Evolutionary conservation across 1,140 invertebrate genomes (phyloP).

Genomic region (Drosophila kohkoa): DNA sequence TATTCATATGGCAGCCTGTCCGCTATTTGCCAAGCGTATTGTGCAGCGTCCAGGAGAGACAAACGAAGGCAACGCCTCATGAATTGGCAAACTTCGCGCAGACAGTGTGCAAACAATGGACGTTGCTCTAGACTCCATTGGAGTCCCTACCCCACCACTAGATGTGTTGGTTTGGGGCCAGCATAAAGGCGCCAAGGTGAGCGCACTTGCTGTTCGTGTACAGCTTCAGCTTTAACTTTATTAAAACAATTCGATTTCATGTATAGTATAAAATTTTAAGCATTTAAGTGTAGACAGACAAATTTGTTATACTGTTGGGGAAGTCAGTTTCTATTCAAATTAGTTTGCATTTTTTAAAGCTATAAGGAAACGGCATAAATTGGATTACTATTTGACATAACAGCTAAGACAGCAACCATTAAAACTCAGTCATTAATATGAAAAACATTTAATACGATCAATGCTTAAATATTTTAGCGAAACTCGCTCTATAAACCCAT

Average conservation of each 20-base stretch:
- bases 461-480: too few relatives aligned
- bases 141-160: too few relatives aligned
- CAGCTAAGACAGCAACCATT: too few relatives aligned
- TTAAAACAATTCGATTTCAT: background rate
- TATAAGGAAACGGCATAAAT: too few relatives aligned
- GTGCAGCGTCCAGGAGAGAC: conserved; percentile 32
- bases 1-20: conserved; percentile 45
- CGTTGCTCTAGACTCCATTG: conserved; percentile 16
- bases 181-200: background rate
- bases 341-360: too few relatives aligned
- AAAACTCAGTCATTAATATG: too few relatives aligned
- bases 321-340: too few relatives aligned
- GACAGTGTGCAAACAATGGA: conserved; percentile 80
- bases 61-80: conserved; percentile 53
- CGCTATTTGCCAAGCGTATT: conserved; percentile 81
- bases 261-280: background rate
- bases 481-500: too few relatives aligned
- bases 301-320: too few relatives aligned
- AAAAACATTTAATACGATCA: too few relatives aligned
- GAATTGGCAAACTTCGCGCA: conserved; percentile 72
- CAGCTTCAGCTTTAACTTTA: conserved; percentile 1
- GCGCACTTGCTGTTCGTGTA: background rate
- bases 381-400: too few relatives aligned
- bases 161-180: background rate
- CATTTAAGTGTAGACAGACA: too few relatives aligned